phyloP scores from a whole-genome alignment of 2,797 vertebrate species.

The Falco peregrinus region DNA sequence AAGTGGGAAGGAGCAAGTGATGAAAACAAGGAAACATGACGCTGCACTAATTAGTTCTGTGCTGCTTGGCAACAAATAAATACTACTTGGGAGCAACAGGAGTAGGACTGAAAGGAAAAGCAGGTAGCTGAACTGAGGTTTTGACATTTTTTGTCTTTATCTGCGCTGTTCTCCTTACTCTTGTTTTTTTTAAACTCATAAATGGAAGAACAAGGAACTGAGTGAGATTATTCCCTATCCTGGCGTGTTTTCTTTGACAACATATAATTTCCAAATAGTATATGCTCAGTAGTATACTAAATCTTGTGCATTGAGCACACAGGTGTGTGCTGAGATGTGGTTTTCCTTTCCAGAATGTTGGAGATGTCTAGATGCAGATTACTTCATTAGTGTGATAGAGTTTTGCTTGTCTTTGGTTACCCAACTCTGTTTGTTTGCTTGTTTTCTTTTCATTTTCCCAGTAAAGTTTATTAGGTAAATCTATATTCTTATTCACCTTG shows the following conservation, averaged over 20 bases:
- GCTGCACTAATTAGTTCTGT: not conserved
- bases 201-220: not conserved
- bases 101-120: not conserved
- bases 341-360: not conserved
- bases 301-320: not conserved
- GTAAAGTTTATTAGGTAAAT: not conserved
- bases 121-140: not conserved
- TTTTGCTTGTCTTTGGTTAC: not conserved
- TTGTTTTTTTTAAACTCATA: not conserved
- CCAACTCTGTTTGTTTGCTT: not conserved
- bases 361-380: not conserved
- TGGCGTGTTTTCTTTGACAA: not conserved
- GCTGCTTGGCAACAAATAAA: conserved; percentile 36
- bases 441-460: not conserved
- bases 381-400: not conserved
- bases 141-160: not conserved
- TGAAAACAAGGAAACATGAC: conserved; percentile 24
- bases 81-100: not conserved
- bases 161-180: not conserved
- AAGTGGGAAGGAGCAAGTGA: conserved; percentile 4
- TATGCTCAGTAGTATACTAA: not conserved
- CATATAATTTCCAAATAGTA: not conserved
- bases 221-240: not conserved
- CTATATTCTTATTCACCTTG: not conserved
- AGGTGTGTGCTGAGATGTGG: not conserved